These are phyloP conservation scores for Drosophila watanabei DNA, from an alignment of 1,140 invertebrate species.

Conservation along the genomic window DNA sequence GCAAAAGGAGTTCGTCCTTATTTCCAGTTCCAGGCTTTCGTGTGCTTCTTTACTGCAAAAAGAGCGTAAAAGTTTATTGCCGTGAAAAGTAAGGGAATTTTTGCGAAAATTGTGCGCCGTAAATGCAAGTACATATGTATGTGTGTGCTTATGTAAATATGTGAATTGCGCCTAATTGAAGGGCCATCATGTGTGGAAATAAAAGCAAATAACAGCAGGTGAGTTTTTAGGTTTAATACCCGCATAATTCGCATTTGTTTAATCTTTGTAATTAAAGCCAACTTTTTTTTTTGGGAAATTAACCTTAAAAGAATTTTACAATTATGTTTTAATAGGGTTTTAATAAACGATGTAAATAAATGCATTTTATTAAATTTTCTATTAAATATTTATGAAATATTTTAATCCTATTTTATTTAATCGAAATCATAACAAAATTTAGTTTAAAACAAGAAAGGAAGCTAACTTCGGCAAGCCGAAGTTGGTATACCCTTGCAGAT, in stretches of 20 bases:
- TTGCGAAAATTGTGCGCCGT: not conserved
- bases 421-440: no score
- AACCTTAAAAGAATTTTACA: not conserved
- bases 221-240: constrained; percentile 3
- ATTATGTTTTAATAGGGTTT: not conserved
- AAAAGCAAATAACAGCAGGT: constrained; percentile 9
- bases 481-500: no score
- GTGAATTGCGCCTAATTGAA: constrained; percentile 11
- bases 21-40: not conserved
- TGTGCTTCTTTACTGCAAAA: not conserved
- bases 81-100: constrained; percentile 18
- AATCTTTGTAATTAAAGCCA: constrained; percentile 11
- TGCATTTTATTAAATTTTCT: not conserved
- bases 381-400: not conserved
- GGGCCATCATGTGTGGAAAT: constrained; percentile 1
- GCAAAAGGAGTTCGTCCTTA: not conserved
- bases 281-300: not conserved
- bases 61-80: constrained; percentile 26
- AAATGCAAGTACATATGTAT: not conserved
- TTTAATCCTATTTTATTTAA: not conserved
- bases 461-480: no score
- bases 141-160: not conserved
- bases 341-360: not conserved
- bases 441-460: no score
- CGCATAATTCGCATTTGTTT: constrained; percentile 18